Conservation (phyloP, 1,140 invertebrate species). For the honey bee (Apis mellifera) region DNA sequence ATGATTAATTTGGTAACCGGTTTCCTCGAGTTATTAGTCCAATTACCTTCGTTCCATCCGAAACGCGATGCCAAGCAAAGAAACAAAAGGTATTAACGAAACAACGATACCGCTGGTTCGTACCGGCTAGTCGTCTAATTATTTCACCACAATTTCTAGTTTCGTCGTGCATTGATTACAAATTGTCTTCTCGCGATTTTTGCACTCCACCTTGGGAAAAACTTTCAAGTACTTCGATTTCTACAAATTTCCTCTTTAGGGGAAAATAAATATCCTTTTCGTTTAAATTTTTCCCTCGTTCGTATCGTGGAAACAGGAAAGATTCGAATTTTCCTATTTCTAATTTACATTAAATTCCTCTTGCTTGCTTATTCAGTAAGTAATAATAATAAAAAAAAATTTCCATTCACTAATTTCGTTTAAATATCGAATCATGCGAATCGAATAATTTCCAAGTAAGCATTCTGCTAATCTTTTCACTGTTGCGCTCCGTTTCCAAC, state of each 20-base stretch:
- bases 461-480: too few relatives aligned
- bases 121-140: conserved; percentile 7
- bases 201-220: neutral
- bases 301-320: too few relatives aligned
- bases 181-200: neutral
- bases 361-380: too few relatives aligned
- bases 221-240: neutral
- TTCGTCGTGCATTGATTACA: neutral
- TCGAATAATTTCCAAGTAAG: too few relatives aligned
- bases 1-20: neutral
- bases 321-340: too few relatives aligned
- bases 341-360: too few relatives aligned
- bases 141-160: neutral
- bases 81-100: conserved; percentile 11
- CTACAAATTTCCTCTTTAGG: too few relatives aligned
- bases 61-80: conserved; percentile 5
- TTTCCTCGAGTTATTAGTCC: neutral
- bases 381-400: too few relatives aligned
- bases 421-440: too few relatives aligned
- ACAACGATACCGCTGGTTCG: conserved; percentile 2
- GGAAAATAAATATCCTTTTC: too few relatives aligned
- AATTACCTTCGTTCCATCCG: neutral
- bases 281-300: too few relatives aligned
- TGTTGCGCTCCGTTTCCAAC: neutral
- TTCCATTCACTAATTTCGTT: too few relatives aligned